Percentiles rank a stretch among this genome's conserved stretches.
These are phyloP conservation scores for Solenodon paradoxus DNA, from an alignment of 2,113 vertebrate species.

Conservation along the genomic window DNA sequence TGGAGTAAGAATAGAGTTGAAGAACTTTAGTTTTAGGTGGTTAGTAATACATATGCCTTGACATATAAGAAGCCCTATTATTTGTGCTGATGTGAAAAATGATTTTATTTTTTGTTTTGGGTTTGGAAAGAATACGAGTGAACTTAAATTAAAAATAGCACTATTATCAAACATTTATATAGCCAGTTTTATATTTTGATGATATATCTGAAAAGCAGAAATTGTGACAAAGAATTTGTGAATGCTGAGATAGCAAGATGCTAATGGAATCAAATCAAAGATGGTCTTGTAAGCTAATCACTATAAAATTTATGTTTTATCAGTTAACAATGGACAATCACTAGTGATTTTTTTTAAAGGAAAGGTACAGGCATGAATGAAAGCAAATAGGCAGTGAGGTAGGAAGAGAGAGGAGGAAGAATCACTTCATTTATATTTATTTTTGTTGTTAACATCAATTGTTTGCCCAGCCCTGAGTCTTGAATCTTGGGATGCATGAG, in stretches of 20 bases:
- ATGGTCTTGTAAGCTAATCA: neutral
- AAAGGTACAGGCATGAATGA: too few species aligned
- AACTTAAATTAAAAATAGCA: neutral
- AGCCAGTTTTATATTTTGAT: neutral
- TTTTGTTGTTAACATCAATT: too few species aligned
- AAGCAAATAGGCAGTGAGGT: too few species aligned
- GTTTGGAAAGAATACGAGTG: neutral
- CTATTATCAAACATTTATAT: neutral
- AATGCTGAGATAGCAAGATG: neutral
- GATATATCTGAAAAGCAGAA: too few species aligned
- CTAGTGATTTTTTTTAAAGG: too few species aligned
- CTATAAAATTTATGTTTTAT: neutral
- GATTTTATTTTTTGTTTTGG: too few species aligned
- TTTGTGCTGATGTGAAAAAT: neutral
- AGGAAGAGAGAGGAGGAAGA: too few species aligned
- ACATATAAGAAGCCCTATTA: neutral
- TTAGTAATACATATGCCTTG: neutral
- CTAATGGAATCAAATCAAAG: neutral
- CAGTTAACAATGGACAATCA: neutral
- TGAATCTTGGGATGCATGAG: too few species aligned
- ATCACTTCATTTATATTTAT: too few species aligned
- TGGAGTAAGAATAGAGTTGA: neutral
- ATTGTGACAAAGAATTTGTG: neutral
- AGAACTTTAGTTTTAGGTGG: neutral
- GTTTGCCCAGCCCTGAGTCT: too few species aligned